A percentile compares a stretch with the other conserved stretches of the same genome.
phyloP scores from a whole-genome alignment of 2,888 invertebrate genomes.

The Smittia aterrima region DNA sequence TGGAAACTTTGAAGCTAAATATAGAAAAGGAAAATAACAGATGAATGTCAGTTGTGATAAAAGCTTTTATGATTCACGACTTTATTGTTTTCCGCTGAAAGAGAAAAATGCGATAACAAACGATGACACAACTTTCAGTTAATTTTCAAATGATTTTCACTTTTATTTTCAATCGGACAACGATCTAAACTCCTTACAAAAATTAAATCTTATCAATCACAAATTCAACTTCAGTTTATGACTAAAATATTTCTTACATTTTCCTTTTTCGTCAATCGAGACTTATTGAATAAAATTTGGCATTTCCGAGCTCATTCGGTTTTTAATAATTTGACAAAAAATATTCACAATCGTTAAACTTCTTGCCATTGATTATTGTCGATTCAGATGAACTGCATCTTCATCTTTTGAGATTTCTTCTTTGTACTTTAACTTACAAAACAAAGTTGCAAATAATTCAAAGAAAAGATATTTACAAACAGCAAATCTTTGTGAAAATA shows the following conservation, averaged over 20 bases:
- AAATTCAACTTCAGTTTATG: slow-evolving; percentile 12
- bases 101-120: background rate
- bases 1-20: slow-evolving; percentile 1
- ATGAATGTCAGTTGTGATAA: background rate
- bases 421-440: background rate
- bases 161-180: slow-evolving; percentile 8
- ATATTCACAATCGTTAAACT: background rate
- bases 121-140: background rate
- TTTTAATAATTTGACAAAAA: background rate
- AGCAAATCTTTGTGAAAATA: background rate
- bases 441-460: background rate
- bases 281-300: background rate
- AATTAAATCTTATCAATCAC: slow-evolving; percentile 1
- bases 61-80: slow-evolving; percentile 8
- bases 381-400: background rate
- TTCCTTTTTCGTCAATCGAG: background rate
- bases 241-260: background rate
- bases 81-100: background rate
- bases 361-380: background rate
- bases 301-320: background rate
- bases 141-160: slow-evolving; percentile 9
- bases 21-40: background rate
- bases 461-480: background rate
- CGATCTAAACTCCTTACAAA: background rate
- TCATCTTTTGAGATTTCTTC: background rate